Evolutionary conservation across 2,888 invertebrate genomes (phyloP).

Genomic region (Exocentrus adspersus): DNA sequence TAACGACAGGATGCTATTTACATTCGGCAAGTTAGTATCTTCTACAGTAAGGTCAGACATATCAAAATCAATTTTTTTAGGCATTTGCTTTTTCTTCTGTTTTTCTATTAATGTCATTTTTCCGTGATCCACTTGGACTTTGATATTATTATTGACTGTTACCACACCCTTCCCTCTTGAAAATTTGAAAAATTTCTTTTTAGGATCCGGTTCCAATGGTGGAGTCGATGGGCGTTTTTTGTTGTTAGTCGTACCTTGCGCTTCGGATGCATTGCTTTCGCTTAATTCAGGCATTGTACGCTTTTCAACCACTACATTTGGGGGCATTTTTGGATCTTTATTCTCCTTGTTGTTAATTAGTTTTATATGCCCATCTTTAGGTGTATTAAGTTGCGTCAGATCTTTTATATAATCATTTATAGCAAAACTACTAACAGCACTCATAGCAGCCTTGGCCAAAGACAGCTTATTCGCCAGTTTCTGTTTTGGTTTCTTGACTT

Average conservation of each 20-base stretch:
- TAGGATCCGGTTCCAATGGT: slow-evolving; percentile 42
- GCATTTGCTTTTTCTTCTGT: slow-evolving; percentile 20
- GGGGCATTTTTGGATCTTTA: slow-evolving; percentile 13
- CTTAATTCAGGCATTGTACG: slow-evolving; percentile 10
- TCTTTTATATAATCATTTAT: slow-evolving; percentile 47
- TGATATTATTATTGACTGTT: slow-evolving; percentile 61
- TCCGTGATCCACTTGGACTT: slow-evolving; percentile 58
- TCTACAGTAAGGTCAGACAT: slow-evolving; percentile 57
- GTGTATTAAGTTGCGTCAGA: slow-evolving; percentile 40
- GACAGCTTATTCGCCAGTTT: slow-evolving; percentile 52
- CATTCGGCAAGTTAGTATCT: slow-evolving; percentile 46
- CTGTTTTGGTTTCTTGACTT: slow-evolving; percentile 71
- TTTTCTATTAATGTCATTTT: slow-evolving; percentile 51
- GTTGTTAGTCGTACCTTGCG: background rate
- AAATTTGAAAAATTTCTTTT: slow-evolving; percentile 64
- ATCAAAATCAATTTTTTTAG: slow-evolving; percentile 50
- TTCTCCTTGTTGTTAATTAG: slow-evolving; percentile 38
- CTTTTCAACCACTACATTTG: slow-evolving; percentile 27
- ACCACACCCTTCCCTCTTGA: slow-evolving; percentile 55
- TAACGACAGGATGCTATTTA: slow-evolving; percentile 56
- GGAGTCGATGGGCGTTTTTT: slow-evolving; percentile 32
- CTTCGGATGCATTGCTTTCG: background rate
- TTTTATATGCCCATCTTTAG: slow-evolving; percentile 23
- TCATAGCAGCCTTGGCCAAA: slow-evolving; percentile 51
- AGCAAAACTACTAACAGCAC: slow-evolving; percentile 54